Conservation (phyloP, 1,140 invertebrate genomes). For the Bombus terrestris region DNA sequence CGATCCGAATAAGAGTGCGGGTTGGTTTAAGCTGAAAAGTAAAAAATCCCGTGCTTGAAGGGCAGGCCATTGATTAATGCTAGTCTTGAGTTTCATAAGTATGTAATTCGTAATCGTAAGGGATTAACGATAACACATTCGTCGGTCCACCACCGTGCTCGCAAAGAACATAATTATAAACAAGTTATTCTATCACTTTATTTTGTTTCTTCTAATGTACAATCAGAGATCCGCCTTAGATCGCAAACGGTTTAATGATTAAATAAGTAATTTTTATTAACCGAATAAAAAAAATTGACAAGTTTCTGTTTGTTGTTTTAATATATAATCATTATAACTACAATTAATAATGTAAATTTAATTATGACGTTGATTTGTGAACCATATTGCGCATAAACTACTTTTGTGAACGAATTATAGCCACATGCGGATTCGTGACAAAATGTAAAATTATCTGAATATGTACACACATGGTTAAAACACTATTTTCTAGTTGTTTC, state of each 20-base stretch:
- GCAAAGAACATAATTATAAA: slow-evolving; percentile 36
- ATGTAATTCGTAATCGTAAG: slow-evolving; percentile 67
- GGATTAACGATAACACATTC: slow-evolving; percentile 39
- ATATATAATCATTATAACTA: slow-evolving; percentile 27
- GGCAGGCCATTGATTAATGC: slow-evolving; percentile 81
- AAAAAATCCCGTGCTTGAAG: slow-evolving; percentile 83
- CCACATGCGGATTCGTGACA: slow-evolving; percentile 26
- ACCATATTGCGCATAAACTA: neutral
- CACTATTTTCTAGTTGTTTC: slow-evolving; percentile 25
- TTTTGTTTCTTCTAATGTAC: slow-evolving; percentile 44
- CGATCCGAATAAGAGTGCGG: slow-evolving; percentile 87
- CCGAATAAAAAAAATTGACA: slow-evolving; percentile 24
- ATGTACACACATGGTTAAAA: slow-evolving; percentile 42
- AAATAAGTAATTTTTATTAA: slow-evolving; percentile 55
- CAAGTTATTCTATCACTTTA: slow-evolving; percentile 31
- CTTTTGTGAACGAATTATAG: neutral
- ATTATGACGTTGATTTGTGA: neutral
- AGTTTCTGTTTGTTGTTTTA: slow-evolving; percentile 3
- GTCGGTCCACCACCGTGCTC: slow-evolving; percentile 11
- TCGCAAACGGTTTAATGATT: slow-evolving; percentile 21
- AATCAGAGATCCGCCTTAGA: slow-evolving; percentile 12
- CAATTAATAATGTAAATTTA: slow-evolving; percentile 31
- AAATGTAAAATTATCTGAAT: slow-evolving; percentile 48
- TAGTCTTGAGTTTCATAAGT: slow-evolving; percentile 82
- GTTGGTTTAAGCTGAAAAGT: slow-evolving; percentile 88